Base-by-base conservation (phyloP, 1,140 invertebrate species). In the Scaptodrosophila lebanonensis region DNA sequence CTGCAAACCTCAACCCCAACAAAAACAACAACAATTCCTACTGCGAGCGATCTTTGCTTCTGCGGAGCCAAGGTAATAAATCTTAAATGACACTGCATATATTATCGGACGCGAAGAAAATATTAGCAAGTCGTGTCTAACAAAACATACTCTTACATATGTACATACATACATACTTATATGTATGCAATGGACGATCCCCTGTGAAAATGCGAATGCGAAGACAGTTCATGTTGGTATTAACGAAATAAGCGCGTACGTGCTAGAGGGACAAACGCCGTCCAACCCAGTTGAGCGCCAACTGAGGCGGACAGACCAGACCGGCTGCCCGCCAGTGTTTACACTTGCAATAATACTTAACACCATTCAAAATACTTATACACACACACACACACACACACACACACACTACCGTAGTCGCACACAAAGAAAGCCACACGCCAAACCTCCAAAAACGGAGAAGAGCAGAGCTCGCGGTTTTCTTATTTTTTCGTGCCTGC, bases 341-440 rank as follows among this genome's bases (percentile, higher is more conserved):
- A 82, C 69, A 82, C 75, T 79, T 82, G 75, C 64, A 66, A 79
- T 79, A 82, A 79, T 79, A 59, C 69, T 64, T 63, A 66, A 70
- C 75, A 68, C 61, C 69, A 82, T 69, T 66, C 73, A 16, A 12
- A 16, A 38, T 4, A 38, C 8, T 33, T 3, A 33, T 8, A 33
- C 3, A 33, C 32, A n/a, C 8, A 3, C 12, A n/a, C 12, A 56
- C 56, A 52, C 16, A 33, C 47, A 49, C 35, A 56, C 57, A 33
- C 32, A 39, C 18, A 48, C 17, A 22, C 11, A 25, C 20, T 4
- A 22, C 39, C n/a, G 20, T 3, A 12, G 12, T 25, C 30, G 38
- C 35, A 36, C 18, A 25, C 13, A 33, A 33, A 33, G 32, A 47
- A 20, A 40, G 22, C 32, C 27, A 11, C 18, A 18, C 35, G 44